These are phyloP conservation scores for Ceratosolen fusciceps DNA, from an alignment of 1,140 invertebrate genomes.

Conservation along the genomic window DNA sequence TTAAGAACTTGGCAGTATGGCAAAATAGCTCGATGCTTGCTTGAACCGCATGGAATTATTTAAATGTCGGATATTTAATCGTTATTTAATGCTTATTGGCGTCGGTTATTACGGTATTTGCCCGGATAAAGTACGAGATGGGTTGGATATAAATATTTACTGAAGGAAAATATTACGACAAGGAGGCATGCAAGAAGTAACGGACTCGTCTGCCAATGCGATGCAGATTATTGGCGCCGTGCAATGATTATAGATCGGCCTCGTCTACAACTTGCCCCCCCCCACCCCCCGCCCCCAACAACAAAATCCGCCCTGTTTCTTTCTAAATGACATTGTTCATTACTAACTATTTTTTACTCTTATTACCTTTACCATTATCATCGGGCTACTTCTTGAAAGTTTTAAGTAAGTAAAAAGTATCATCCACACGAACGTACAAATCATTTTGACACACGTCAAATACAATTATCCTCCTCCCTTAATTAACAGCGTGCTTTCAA, in stretches of 20 bases:
- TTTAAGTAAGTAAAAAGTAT: too few species aligned
- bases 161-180: neutral
- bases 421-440: too few species aligned
- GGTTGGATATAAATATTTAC: neutral
- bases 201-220: neutral
- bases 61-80: neutral
- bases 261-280: neutral
- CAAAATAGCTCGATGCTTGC: neutral
- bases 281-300: too few species aligned
- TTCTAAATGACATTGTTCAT: too few species aligned
- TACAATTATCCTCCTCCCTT: too few species aligned
- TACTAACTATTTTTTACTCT: too few species aligned
- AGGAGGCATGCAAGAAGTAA: neutral
- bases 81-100: neutral
- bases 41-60: neutral
- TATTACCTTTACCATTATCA: too few species aligned
- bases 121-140: neutral
- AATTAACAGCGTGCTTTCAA: too few species aligned
- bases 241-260: neutral
- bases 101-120: neutral
- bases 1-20: neutral
- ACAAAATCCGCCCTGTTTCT: too few species aligned
- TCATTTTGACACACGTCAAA: too few species aligned
- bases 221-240: neutral
- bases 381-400: too few species aligned